These are phyloP conservation scores for Caenorhabditis inopinata DNA, from an alignment of 1,140 invertebrate genomes.

Conservation along the genomic window DNA sequence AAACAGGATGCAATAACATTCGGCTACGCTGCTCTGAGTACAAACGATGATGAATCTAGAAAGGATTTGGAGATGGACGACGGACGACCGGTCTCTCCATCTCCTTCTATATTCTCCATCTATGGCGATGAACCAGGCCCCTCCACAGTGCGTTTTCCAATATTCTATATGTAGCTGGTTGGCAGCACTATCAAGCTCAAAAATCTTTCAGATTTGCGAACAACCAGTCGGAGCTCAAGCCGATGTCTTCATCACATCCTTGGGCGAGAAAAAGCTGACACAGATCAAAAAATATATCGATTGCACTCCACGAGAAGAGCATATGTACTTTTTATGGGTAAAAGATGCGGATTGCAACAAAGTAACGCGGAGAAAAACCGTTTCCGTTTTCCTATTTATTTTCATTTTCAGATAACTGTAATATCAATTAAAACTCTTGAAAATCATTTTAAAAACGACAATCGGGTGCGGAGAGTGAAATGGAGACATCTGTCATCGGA, in stretches of 20 bases:
- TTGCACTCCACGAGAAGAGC: constrained; percentile 46
- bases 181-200: too few relatives aligned
- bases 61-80: constrained; percentile 6
- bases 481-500: constrained; percentile 60
- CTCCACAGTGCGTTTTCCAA: neutral
- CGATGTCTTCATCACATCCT: constrained; percentile 47
- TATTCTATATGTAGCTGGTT: too few relatives aligned
- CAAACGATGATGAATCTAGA: neutral
- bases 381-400: neutral
- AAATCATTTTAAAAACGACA: constrained; percentile 55
- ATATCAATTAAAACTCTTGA: constrained; percentile 54
- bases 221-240: constrained; percentile 48
- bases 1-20: neutral
- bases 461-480: constrained; percentile 54
- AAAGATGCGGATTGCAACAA: constrained; percentile 37
- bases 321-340: constrained; percentile 53
- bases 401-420: constrained; percentile 52
- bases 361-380: neutral
- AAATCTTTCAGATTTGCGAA: constrained; percentile 38
- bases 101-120: constrained; percentile 25
- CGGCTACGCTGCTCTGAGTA: constrained; percentile 26
- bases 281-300: constrained; percentile 50
- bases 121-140: constrained; percentile 34
- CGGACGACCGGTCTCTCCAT: neutral
- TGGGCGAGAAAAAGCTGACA: constrained; percentile 45